These are phyloP conservation scores for Yponomeuta evonymella DNA, from an alignment of 2,888 invertebrate genomes.

Conservation along the genomic window DNA sequence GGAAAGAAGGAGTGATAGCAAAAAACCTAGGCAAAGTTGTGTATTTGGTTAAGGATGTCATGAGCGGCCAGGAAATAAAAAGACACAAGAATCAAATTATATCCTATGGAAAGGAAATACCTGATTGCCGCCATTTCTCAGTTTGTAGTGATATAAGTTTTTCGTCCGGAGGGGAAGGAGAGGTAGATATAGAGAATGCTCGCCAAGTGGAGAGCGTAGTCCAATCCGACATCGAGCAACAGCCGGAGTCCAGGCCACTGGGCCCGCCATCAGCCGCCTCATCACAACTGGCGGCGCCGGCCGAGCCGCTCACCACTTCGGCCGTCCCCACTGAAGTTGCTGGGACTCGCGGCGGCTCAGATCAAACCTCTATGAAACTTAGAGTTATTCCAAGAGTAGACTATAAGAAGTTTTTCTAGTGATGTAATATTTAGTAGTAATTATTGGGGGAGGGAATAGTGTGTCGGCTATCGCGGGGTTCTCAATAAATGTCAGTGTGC, in stretches of 20 bases:
- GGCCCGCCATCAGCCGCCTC: background rate
- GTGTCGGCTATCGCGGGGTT: background rate
- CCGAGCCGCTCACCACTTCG: background rate
- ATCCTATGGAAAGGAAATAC: background rate
- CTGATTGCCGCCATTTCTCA: no score
- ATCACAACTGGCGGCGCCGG: background rate
- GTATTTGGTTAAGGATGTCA: background rate
- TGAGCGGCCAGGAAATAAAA: background rate
- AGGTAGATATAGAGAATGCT: no score
- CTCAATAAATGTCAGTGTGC: background rate
- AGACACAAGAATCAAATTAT: constrained; percentile 5
- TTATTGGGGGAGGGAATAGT: constrained; percentile 1
- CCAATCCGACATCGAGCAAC: no score
- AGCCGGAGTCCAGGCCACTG: background rate
- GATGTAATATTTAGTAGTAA: background rate
- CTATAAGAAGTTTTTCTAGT: constrained; percentile 2
- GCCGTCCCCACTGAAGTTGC: background rate
- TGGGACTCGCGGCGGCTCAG: background rate
- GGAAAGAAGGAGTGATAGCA: background rate
- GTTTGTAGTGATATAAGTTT: no score
- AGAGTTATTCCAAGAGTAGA: background rate
- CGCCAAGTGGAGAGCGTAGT: no score
- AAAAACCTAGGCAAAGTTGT: background rate
- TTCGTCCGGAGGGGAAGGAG: no score
- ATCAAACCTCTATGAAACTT: background rate